Conservation (phyloP, 2,113 vertebrate genomes). For the Numida meleagris region DNA sequence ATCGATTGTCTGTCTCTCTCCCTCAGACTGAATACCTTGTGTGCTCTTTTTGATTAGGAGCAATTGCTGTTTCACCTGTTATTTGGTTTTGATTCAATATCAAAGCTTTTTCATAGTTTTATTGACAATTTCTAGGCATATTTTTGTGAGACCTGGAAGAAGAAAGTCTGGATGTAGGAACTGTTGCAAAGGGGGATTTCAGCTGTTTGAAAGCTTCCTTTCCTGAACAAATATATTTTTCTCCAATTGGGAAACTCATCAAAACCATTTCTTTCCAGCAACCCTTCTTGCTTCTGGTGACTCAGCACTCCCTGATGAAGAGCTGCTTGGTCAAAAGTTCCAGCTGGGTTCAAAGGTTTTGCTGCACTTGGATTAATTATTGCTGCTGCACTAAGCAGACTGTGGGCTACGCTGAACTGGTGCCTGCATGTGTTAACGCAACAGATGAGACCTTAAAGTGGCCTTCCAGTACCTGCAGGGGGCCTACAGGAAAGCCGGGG, state of each 20-base stretch:
- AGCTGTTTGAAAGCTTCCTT: background rate
- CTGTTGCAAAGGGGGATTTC: background rate
- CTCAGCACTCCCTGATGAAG: background rate
- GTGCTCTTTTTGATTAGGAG: background rate
- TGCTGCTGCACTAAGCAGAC: background rate
- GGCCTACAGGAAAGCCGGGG: no score
- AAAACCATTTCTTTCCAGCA: background rate
- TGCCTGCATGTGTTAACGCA: background rate
- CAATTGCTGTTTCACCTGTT: background rate
- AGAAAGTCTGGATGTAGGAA: background rate
- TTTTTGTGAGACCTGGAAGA: background rate
- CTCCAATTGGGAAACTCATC: background rate
- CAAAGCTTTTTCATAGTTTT: background rate
- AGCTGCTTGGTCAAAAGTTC: background rate
- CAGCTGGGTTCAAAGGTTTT: constrained; percentile 1
- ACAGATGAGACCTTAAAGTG: background rate
- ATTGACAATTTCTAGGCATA: background rate
- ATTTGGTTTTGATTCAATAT: background rate
- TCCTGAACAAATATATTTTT: background rate
- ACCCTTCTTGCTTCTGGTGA: background rate
- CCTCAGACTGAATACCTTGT: background rate
- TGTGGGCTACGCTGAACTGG: background rate
- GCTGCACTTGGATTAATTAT: background rate
- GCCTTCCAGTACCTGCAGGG: no score
- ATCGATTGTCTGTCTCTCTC: background rate